Conservation (phyloP, 2,888 invertebrate genomes). For the Charanyca ferruginea region DNA sequence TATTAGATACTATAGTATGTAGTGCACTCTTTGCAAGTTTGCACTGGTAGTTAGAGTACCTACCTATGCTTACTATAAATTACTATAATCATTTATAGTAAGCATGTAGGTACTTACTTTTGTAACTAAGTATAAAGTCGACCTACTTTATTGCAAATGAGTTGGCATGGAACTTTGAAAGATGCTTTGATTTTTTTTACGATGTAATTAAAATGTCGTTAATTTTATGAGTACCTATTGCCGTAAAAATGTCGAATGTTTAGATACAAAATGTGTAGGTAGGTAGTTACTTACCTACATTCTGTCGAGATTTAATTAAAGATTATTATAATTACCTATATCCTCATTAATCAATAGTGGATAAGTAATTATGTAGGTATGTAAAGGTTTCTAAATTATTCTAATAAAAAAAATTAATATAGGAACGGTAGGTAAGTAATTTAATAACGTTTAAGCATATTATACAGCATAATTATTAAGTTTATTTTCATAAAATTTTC, state of each 20-base stretch:
- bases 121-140: neutral
- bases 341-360: neutral
- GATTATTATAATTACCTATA: neutral
- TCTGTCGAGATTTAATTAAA: conserved; percentile 6
- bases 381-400: too few relatives aligned
- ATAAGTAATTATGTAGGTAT: too few relatives aligned
- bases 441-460: too few relatives aligned
- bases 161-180: conserved; percentile 12
- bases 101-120: neutral
- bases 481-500: too few relatives aligned
- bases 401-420: too few relatives aligned
- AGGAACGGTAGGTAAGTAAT: too few relatives aligned
- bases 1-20: too few relatives aligned
- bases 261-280: conserved; percentile 6
- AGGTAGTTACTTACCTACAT: neutral
- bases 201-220: conserved; percentile 64
- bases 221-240: conserved; percentile 59
- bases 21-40: too few relatives aligned
- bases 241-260: conserved; percentile 46
- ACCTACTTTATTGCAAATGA: conserved; percentile 32
- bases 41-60: too few relatives aligned
- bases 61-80: too few relatives aligned
- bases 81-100: too few relatives aligned
- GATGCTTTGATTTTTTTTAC: conserved; percentile 55
- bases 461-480: too few relatives aligned